Evolutionary conservation across 2,888 invertebrate genomes (phyloP), one percentile per base, ranked within the genome.

Genomic region (Ichneumoninae sp.): DNA sequence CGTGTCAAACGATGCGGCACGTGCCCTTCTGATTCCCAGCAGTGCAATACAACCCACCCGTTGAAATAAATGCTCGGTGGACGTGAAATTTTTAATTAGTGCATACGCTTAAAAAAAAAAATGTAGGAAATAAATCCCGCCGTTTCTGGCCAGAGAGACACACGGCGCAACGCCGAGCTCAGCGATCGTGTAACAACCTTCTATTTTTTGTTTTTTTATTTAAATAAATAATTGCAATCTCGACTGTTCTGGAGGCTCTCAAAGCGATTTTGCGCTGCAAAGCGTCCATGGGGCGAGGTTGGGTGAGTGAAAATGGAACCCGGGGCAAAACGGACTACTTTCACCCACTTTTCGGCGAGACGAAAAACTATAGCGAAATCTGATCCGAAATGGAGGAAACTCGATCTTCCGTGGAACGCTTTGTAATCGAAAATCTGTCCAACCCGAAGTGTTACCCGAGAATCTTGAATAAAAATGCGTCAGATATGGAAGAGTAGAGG

Each of bases 41-140:
- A 44, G 3, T 16, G 44, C 16, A 3, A 44, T 10, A 44, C 52
- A 79, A 33, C 47, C n/a, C 65, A 69, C n/a, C 13, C 10, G 19
- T 57, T 5, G 44, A 73, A 81, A 66, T 84, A 84, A 84, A 77
- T 84, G 81, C 83, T 81, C 73, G 81, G 10, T 68, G 44, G 54
- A 33, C 44, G 77, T 60, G 44, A 81, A 84, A 69, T 77, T 81
- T 84, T 84, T 84, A 84, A 83, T 81, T 79, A 83, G 83, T 36
- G 22, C 8, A 40, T 19, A 22, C 10, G 10, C 1, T 36, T 52
- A 7, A 26, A 36, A 13, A 36, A n/a, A 79, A 73, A 79, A 63
- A n/a, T 63, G 26, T 6, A 54, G 1, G 5, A 44, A 65, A 83
- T 30, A 47, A 63, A 74, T 65, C 69, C 54, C 36, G 22, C 63